Percentiles rank a stretch among this genome's conserved stretches.
Evolutionary conservation across 2,888 invertebrate genomes (phyloP).

Genomic region (Tipula vernalis): DNA sequence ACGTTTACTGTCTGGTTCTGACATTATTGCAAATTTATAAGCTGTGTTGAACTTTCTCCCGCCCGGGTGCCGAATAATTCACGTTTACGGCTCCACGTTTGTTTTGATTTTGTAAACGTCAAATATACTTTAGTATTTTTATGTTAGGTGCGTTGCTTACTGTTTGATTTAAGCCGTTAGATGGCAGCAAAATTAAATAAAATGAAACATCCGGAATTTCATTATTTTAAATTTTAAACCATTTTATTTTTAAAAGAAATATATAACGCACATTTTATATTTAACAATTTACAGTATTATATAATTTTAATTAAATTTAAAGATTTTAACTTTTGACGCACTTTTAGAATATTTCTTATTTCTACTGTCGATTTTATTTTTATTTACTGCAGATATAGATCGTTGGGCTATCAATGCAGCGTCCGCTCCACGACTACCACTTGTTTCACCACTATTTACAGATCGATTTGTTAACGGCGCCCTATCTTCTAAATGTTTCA

Average conservation of each 20-base stretch:
- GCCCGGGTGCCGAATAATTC: background rate
- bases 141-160: background rate
- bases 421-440: constrained; percentile 15
- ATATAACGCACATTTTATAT: background rate
- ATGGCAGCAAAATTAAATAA: background rate
- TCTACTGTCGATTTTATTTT: background rate
- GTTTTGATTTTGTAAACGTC: background rate
- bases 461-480: background rate
- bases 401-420: constrained; percentile 16
- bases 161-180: background rate
- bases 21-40: background rate
- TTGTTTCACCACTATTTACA: constrained; percentile 9
- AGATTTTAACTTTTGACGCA: constrained; percentile 31
- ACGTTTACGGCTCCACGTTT: background rate
- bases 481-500: constrained; percentile 18
- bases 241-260: background rate
- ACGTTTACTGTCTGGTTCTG: background rate
- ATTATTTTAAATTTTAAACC: background rate
- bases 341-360: constrained; percentile 28
- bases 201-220: background rate
- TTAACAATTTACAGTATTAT: background rate
- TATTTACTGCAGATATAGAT: constrained; percentile 28
- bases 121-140: background rate
- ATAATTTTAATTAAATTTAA: background rate
- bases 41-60: too few species aligned